Evolutionary conservation across 2,888 invertebrate species (phyloP).

Genomic region (Altica lythri): DNA sequence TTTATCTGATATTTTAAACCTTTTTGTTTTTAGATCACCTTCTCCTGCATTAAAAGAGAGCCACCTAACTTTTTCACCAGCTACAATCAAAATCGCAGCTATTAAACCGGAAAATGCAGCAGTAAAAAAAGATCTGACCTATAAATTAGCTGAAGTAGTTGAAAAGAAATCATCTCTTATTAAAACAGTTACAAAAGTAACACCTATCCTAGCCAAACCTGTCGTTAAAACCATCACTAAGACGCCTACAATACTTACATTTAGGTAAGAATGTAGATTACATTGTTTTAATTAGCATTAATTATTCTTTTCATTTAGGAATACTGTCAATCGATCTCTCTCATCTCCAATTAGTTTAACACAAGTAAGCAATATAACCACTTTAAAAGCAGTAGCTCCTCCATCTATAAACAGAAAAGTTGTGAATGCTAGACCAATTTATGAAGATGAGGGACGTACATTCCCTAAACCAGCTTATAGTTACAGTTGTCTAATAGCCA

Average conservation of each 20-base stretch:
- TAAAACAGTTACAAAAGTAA: slow-evolving; percentile 52
- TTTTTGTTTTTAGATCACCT: slow-evolving; percentile 49
- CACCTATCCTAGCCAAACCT: slow-evolving; percentile 52
- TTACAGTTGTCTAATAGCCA: slow-evolving; percentile 96
- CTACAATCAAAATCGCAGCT: slow-evolving; percentile 68
- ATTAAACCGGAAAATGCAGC: slow-evolving; percentile 60
- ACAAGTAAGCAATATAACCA: slow-evolving; percentile 44
- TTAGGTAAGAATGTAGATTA: slow-evolving; percentile 42
- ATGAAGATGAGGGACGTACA: slow-evolving; percentile 62
- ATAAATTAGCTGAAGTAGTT: slow-evolving; percentile 59
- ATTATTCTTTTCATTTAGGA: slow-evolving; percentile 23
- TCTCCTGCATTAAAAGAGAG: slow-evolving; percentile 72
- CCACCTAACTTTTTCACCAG: slow-evolving; percentile 74
- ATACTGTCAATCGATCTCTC: slow-evolving; percentile 41
- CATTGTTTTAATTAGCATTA: neutral
- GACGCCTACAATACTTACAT: slow-evolving; percentile 45
- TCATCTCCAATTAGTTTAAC: slow-evolving; percentile 48
- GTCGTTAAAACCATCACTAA: slow-evolving; percentile 49
- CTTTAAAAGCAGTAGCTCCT: slow-evolving; percentile 44
- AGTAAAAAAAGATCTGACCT: slow-evolving; percentile 69
- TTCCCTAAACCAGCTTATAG: slow-evolving; percentile 98
- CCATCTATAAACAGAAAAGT: slow-evolving; percentile 25
- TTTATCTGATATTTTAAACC: neutral
- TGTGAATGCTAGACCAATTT: slow-evolving; percentile 4
- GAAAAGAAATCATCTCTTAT: slow-evolving; percentile 43